Evolutionary conservation across 2,113 vertebrate genomes (phyloP).

Genomic region (Mixornis gularis): DNA sequence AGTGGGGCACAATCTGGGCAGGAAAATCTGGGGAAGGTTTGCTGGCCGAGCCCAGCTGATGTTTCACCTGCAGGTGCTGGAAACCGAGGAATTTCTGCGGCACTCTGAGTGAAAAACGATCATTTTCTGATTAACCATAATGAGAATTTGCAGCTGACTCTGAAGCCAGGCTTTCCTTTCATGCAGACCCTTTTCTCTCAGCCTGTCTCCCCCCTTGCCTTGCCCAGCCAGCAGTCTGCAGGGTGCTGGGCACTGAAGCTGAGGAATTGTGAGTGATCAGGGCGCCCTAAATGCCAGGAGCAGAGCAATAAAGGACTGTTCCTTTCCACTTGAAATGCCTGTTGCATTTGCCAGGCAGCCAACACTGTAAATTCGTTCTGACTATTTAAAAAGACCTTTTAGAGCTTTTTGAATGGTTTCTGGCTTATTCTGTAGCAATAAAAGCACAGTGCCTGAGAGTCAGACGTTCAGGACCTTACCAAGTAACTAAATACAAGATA

Average conservation of each 20-base stretch:
- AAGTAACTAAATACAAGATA: constrained; percentile 21
- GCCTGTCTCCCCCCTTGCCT: not conserved
- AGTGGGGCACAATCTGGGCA: not conserved
- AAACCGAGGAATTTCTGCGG: not conserved
- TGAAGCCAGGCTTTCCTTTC: not conserved
- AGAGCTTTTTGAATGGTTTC: constrained; percentile 46
- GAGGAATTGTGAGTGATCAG: not conserved
- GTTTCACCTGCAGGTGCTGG: not conserved
- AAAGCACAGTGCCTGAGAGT: constrained; percentile 28
- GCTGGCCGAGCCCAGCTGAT: not conserved
- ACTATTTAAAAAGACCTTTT: constrained; percentile 52
- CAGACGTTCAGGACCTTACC: constrained; percentile 24
- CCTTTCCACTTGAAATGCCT: constrained; percentile 37
- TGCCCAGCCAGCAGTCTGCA: constrained; percentile 3
- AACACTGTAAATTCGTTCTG: constrained; percentile 48
- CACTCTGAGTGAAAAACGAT: not conserved
- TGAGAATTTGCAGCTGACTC: not conserved
- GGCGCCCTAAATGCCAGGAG: constrained; percentile 42
- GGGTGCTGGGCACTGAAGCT: not conserved
- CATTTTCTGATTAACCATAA: not conserved
- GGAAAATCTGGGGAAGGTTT: not conserved
- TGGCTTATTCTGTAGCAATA: constrained; percentile 47
- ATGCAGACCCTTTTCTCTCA: not conserved
- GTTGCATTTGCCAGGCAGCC: constrained; percentile 44
- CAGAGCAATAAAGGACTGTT: constrained; percentile 22